Conservation (phyloP, 1,140 invertebrate genomes). For the Rhopalosiphum padi region DNA sequence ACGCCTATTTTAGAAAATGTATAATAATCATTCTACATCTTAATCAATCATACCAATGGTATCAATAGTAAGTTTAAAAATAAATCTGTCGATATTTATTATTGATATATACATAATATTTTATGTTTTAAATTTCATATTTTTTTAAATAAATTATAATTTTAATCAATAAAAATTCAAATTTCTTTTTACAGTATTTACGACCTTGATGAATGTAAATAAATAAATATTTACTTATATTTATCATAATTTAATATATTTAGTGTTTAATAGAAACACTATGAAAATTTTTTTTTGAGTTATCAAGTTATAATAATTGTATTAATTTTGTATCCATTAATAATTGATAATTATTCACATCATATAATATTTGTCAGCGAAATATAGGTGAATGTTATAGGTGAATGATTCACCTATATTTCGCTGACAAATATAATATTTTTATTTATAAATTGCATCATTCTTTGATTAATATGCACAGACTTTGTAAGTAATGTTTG, state of each 20-base stretch:
- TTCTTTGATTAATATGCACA: neutral
- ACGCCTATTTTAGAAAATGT: neutral
- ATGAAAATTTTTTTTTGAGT: neutral
- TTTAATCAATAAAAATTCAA: neutral
- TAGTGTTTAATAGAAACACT: neutral
- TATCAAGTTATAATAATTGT: neutral
- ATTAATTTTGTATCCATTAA: neutral
- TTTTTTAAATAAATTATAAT: neutral
- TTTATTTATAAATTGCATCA: neutral
- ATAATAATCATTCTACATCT: neutral
- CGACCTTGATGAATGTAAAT: neutral
- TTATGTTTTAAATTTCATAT: neutral
- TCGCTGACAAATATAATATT: neutral
- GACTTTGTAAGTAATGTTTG: neutral
- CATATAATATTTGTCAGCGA: too few species aligned
- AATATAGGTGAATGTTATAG: too few species aligned
- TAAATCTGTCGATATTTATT: neutral
- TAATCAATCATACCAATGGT: neutral
- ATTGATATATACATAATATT: neutral
- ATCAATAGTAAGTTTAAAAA: neutral
- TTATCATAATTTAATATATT: constrained; percentile 10
- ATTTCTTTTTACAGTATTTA: neutral
- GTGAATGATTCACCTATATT: neutral
- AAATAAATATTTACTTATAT: neutral
- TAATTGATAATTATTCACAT: neutral